Evolutionary conservation across 2,888 invertebrate species (phyloP), one percentile per base, ranked within the genome.

Genomic region (Platycheirus rosarum): DNA sequence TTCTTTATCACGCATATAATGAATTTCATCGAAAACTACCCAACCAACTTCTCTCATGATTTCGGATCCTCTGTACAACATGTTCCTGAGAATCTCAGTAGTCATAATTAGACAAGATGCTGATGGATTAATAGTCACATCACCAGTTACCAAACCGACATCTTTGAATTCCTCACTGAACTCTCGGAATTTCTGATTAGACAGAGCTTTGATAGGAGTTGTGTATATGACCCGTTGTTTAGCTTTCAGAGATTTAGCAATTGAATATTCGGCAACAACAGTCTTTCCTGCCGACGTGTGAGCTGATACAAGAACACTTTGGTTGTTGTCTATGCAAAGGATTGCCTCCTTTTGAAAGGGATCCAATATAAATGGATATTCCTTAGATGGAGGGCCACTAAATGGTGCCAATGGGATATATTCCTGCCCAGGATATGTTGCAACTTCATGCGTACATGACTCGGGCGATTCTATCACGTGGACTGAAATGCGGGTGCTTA

Each of bases 261-360:
- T 97, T 0, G 98, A 97, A 92, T 90, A 98, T 96, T 99, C 98
- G 3, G 99, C 99, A 6, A 98, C 98, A 2, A 99, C 99, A 69
- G 99, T 99, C 93, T 99, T 99, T 62, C 99, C 99, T 49, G 99
- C 99, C 2, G 99, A 99, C 0, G 99, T 99, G 89, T 99, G 99
- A 6, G 99, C 99, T 1, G 99, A 99, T 0, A 99, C 99, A 46
- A 99, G 92, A 4, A 99, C 99, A 8, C 98, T 98, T 89, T 99
- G 98, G 88, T 97, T 95, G 90, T 99, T 99, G 88, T 99, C 98
- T 86, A 99, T 95, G 89, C 99, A 99, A 60, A 96, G 91, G 84
- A 99, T 96, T 0, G 99, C 98, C 91, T 98, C 97, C 87, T 97
- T 97, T 89, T 99, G 99, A 91, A 99, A 99, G 0, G 98, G 96